Conservation (phyloP, 2,797 vertebrate species). For the Lophius americanus region DNA sequence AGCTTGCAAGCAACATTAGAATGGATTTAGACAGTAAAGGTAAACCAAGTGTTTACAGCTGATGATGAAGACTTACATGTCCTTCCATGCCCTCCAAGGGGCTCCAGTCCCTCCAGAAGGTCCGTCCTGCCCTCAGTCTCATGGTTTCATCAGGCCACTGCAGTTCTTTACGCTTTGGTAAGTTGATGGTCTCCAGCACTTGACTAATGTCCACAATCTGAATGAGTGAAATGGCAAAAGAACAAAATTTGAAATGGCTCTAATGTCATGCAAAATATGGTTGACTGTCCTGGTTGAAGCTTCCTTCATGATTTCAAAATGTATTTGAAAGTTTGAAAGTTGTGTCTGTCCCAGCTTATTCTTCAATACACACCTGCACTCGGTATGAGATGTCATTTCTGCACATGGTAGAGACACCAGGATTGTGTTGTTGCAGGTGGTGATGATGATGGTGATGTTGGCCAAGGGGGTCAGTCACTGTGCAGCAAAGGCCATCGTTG, state of each 20-base stretch:
- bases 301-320: no score
- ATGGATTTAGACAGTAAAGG: not conserved
- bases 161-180: slow-evolving; percentile 96
- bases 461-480: slow-evolving; percentile 67
- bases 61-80: slow-evolving; percentile 87
- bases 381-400: slow-evolving; percentile 96
- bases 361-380: slow-evolving; percentile 86
- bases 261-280: no score
- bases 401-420: slow-evolving; percentile 76
- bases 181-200: slow-evolving; percentile 94
- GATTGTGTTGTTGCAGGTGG: slow-evolving; percentile 86
- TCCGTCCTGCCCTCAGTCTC: slow-evolving; percentile 93
- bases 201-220: slow-evolving; percentile 92
- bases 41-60: not conserved
- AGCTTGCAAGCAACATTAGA: not conserved
- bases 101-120: slow-evolving; percentile 98
- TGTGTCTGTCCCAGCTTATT: no score
- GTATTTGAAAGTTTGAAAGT: no score
- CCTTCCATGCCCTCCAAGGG: slow-evolving; percentile 99
- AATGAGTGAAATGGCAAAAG: not conserved
- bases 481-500: slow-evolving; percentile 81
- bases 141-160: slow-evolving; percentile 97
- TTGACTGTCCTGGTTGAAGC: no score
- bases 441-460: slow-evolving; percentile 79
- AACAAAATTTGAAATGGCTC: not conserved